Base-by-base conservation (phyloP, 1,140 invertebrate species). In the Delia radicum region DNA sequence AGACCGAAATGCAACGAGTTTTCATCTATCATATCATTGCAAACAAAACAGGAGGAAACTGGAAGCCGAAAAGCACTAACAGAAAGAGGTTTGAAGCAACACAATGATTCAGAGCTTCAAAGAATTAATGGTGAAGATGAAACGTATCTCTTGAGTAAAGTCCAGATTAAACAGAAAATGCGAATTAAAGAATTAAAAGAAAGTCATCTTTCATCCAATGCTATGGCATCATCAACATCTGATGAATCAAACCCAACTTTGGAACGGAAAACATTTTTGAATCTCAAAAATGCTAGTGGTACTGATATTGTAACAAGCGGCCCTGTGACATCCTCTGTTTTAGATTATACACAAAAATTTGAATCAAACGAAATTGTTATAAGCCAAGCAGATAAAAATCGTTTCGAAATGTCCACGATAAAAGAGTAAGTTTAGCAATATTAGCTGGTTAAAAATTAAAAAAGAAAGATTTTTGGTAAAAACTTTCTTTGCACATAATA, bases 1-100 rank as follows among this genome's bases (percentile, higher is more conserved):
- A 75, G 77, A 74, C 83, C 82, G 21, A 78, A 79, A 62, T 87
- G 87, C 10, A 82, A 81, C 4, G 87, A 88, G 74, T 89, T 89
- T 80, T 83, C 84, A 0, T 82, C 85, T 7, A 85, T 89, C 42
- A 85, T 89, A 18, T 80, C 75, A 10, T 77, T 55, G 26, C 71
- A 69, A 5, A 73, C 37, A 61, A 69, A 76, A 65, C 24, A 73
- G 77, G 27, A 37, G 3, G 61, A 24, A 5, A 61, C 1, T 21
- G 29, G n/a, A 29, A 21, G 46, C 10, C 12, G 2, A 8, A 18
- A 3, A 10, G 18, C 48, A 10, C 24, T 55, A 10, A 24, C 48
- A 7, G 48, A 21, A 7, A 18, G 21, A n/a, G n/a, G n/a, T n/a
- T n/a, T 55, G 24, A 55, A 55, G 0, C 48, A 55, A 55, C 18